Base-by-base conservation (phyloP, 2,797 vertebrate genomes). In the Galagoides demidoff region DNA sequence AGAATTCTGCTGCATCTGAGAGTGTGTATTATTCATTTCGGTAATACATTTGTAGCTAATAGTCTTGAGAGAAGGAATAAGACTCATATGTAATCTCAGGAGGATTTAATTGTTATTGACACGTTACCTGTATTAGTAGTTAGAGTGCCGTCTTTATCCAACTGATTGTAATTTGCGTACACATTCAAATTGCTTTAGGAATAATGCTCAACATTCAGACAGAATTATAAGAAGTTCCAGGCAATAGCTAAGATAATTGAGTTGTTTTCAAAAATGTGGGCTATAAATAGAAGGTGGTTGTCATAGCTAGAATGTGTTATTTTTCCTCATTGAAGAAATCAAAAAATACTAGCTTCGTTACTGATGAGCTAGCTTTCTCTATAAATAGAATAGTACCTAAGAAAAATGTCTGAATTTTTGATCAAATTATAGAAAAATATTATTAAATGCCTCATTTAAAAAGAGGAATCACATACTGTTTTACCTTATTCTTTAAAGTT, bases 31-130 rank as follows among this genome's bases (percentile, higher is more conserved):
- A 68, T 82, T 90, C 74, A 45, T 89, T 87, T 57, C 10, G 14
- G 2, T 83, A 89, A 81, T 45, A 19, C 14, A 74, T 87, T 94
- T 92, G 31, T n/a, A 74, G 7, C 3, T 63, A 92, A 92, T 7
- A 82, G 29, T 92, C 31, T 85, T 20, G 23, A 85, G 79, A 93
- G 89, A 87, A 39, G 10, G 29, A 91, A 68, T 95, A 79, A 87
- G 49, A 89, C 12, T 64, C 85, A 20, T 85, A 89, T 49, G 63
- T 39, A 57, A 17, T n/a, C 61, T 92, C 86, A 73, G 14, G 71
- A 95, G 84, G 20, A 97, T 90, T 95, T 89, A 92, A 55, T 89
- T 92, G 20, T 52, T 89, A 88, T 63, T 92, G 85, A 89, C 68
- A 93, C 90, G 52, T 31, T 93, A 89, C n/a, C n/a, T 95, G 29